A percentile compares a stretch with the other conserved stretches of the same genome.
Evolutionary conservation across 2,888 invertebrate species (phyloP).

Genomic region (Nasonovia ribisnigri): DNA sequence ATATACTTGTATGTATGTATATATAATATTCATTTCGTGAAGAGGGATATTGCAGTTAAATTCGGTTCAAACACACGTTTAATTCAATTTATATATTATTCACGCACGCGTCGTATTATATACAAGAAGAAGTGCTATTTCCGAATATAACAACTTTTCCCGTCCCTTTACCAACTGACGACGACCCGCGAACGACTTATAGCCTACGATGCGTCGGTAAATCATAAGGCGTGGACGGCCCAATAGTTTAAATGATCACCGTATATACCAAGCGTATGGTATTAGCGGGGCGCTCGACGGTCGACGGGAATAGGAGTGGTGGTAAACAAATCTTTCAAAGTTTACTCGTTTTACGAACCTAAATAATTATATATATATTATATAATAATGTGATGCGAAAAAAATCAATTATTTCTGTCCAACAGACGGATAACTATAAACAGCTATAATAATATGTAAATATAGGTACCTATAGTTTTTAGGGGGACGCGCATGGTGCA

Average conservation of each 20-base stretch:
- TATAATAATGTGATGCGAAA: background rate
- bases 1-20: background rate
- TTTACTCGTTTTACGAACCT: background rate
- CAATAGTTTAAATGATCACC: background rate
- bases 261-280: background rate
- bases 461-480: background rate
- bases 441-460: too few species aligned
- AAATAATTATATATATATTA: background rate
- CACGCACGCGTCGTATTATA: background rate
- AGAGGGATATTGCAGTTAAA: background rate
- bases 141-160: background rate
- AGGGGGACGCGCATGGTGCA: background rate
- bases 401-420: constrained; percentile 2
- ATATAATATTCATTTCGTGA: background rate
- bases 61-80: background rate
- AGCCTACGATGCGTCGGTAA: background rate
- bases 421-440: too few species aligned
- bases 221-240: background rate
- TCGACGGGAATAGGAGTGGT: background rate
- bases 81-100: background rate
- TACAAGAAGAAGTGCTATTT: constrained; percentile 7
- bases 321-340: constrained; percentile 26
- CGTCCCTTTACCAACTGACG: background rate
- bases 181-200: background rate
- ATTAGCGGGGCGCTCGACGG: background rate